Percentiles rank a stretch among this genome's conserved stretches.
Evolutionary conservation across 2,797 vertebrate genomes (phyloP).

Genomic region (Poeciliopsis gracilis): DNA sequence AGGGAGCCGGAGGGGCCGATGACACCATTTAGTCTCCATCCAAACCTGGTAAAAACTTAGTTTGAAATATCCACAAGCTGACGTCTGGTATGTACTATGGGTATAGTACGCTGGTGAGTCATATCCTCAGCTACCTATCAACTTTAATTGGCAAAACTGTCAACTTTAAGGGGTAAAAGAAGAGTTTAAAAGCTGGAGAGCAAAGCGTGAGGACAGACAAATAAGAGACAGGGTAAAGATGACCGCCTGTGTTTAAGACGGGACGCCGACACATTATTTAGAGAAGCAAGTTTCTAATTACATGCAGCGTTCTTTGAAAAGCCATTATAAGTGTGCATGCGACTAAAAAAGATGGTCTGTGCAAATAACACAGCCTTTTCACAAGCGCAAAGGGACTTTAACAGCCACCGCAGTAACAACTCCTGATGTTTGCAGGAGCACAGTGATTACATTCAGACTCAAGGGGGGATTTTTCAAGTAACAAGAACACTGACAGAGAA

Average conservation of each 20-base stretch:
- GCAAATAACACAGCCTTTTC: constrained; percentile 25
- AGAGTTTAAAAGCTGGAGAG: constrained; percentile 4
- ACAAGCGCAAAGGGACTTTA: constrained; percentile 56
- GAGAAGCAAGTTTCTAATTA: not conserved
- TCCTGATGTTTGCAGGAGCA: constrained; percentile 31
- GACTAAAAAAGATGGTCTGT: not conserved
- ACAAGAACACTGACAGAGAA: constrained; percentile 27
- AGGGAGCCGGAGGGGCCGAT: not conserved
- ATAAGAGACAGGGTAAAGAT: not conserved
- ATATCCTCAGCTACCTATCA: constrained; percentile 20
- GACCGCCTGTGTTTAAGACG: not conserved
- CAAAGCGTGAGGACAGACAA: not conserved
- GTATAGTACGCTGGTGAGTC: constrained; percentile 44
- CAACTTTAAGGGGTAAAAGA: constrained; percentile 1
- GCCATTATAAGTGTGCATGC: not conserved
- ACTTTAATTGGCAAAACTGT: constrained; percentile 47
- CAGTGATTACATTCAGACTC: constrained; percentile 41
- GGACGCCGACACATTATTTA: not conserved
- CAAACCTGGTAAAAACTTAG: constrained; percentile 2
- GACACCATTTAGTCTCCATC: not conserved
- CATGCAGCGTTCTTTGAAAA: not conserved
- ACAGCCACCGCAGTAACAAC: constrained; percentile 48
- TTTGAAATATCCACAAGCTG: constrained; percentile 44
- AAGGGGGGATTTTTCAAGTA: constrained; percentile 36
- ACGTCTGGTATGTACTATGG: not conserved